Conservation (phyloP, 2,888 invertebrate genomes). For the Oasisia sp. region DNA sequence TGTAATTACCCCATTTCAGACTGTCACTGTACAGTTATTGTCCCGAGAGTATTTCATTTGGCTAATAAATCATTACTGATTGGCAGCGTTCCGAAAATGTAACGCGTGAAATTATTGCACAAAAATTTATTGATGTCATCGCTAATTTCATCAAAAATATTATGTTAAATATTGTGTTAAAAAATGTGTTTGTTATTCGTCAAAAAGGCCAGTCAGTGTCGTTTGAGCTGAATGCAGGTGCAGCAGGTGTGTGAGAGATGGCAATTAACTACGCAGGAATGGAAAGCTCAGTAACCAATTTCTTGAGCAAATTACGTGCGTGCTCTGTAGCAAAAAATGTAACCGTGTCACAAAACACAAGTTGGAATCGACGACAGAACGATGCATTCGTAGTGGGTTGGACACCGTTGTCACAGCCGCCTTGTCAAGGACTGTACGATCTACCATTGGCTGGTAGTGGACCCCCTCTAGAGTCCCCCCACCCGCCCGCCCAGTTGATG, state of each 20-base stretch:
- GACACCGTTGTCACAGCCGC: neutral
- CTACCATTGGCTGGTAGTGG: neutral
- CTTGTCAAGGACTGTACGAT: neutral
- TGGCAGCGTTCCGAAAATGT: too few species aligned
- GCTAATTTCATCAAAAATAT: neutral
- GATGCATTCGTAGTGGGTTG: neutral
- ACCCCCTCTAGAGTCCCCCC: neutral
- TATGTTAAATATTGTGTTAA: neutral
- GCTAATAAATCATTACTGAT: neutral
- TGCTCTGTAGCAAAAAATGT: neutral
- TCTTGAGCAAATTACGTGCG: constrained; percentile 2
- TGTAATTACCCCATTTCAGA: neutral
- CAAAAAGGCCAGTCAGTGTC: neutral
- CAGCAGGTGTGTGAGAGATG: neutral
- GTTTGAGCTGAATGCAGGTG: neutral
- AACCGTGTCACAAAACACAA: neutral
- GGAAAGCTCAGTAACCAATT: neutral
- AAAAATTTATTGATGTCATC: neutral
- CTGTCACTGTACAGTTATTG: neutral
- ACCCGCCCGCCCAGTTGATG: neutral
- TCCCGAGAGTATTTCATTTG: neutral
- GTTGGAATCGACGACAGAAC: neutral
- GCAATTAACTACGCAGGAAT: neutral
- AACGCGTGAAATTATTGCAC: too few species aligned
- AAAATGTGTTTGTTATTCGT: neutral